Conservation (phyloP, 2,113 vertebrate species). For the Falcunculus frontatus region DNA sequence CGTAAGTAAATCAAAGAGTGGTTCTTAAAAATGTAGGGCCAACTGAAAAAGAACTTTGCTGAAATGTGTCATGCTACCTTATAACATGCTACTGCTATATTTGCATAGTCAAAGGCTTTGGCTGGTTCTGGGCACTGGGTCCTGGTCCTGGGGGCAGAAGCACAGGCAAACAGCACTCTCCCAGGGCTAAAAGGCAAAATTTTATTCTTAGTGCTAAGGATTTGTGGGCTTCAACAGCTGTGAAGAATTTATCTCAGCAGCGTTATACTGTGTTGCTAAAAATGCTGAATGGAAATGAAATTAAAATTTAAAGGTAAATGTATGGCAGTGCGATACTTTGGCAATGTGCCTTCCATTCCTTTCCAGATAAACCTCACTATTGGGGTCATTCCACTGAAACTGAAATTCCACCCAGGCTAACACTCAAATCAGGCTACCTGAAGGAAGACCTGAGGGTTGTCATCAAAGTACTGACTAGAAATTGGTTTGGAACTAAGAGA, state of each 20-base stretch:
- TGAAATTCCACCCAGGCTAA: background rate
- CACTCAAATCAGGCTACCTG: background rate
- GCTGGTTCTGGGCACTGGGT: background rate
- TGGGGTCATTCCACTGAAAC: background rate
- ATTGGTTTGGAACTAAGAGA: background rate
- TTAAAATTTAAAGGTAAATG: background rate
- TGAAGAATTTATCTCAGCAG: background rate
- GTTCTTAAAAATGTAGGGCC: background rate
- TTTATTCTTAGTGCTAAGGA: background rate
- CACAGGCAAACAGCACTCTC: background rate
- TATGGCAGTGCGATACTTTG: background rate
- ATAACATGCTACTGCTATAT: background rate
- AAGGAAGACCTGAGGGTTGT: background rate
- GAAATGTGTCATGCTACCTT: background rate
- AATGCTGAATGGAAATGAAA: background rate
- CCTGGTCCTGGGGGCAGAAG: background rate
- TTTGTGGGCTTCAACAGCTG: background rate
- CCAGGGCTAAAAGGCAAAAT: background rate
- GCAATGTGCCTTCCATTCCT: background rate
- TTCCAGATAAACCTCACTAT: background rate
- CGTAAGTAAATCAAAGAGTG: constrained; percentile 58
- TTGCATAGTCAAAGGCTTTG: background rate
- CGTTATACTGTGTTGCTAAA: background rate
- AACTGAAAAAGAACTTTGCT: background rate
- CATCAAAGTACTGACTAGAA: background rate